phyloP scores from a whole-genome alignment of 2,888 invertebrate genomes.

The Lycophotia porphyrea region DNA sequence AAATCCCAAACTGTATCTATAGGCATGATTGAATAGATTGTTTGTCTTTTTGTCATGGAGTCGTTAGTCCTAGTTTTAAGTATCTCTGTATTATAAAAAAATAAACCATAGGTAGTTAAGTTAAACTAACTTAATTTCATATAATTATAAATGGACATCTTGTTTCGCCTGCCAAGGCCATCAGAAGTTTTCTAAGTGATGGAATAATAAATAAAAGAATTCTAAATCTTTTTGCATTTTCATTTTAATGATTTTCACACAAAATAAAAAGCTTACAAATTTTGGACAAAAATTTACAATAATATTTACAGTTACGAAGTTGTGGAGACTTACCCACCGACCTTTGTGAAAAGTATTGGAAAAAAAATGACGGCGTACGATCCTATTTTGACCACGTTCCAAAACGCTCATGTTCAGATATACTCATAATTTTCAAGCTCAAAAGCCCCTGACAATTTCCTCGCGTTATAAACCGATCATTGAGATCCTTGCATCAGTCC shows the following conservation, averaged over 20 bases:
- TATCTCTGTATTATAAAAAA: constrained; percentile 66
- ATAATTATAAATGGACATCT: constrained; percentile 56
- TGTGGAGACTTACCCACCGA: too few species aligned
- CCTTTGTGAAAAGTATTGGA: neutral
- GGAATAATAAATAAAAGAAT: constrained; percentile 73
- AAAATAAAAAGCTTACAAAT: constrained; percentile 1
- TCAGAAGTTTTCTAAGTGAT: constrained; percentile 74
- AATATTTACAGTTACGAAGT: neutral
- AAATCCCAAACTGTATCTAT: constrained; percentile 24
- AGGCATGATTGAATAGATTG: constrained; percentile 31
- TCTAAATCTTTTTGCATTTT: constrained; percentile 63
- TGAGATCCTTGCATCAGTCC: constrained; percentile 61
- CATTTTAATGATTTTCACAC: constrained; percentile 11
- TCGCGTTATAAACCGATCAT: neutral
- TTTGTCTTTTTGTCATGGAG: constrained; percentile 62
- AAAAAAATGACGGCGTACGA: neutral
- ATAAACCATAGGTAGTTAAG: constrained; percentile 57
- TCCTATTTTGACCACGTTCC: neutral
- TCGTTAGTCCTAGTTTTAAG: constrained; percentile 57
- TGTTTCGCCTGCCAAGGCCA: constrained; percentile 62
- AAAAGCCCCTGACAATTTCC: neutral
- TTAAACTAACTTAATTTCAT: constrained; percentile 62
- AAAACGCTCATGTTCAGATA: neutral
- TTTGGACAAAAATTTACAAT: neutral
- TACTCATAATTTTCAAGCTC: neutral